Conservation (phyloP, 1,140 invertebrate species). For the Zaprionus ornatus region DNA sequence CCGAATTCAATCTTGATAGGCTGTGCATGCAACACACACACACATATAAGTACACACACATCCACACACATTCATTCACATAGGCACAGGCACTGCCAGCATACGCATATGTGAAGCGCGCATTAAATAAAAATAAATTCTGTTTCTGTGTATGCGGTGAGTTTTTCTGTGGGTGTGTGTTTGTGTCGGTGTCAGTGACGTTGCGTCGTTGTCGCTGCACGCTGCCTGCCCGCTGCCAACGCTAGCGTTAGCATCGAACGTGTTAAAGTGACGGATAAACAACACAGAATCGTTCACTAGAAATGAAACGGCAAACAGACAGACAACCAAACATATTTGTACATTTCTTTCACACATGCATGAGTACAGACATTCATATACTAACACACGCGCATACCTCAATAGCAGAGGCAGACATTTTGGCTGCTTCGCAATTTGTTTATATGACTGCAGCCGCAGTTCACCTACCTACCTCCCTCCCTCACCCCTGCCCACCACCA, state of each 20-base stretch:
- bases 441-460: conserved; percentile 60
- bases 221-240: conserved; percentile 22
- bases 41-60: background rate
- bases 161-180: conserved; percentile 22
- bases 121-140: conserved; percentile 76
- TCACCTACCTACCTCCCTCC: conserved; percentile 17
- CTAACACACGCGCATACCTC: conserved; percentile 36
- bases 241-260: conserved; percentile 62
- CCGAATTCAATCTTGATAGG: conserved; percentile 48
- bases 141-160: conserved; percentile 30
- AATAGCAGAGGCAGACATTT: conserved; percentile 73
- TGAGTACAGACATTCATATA: conserved; percentile 34
- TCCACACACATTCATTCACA: background rate
- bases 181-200: conserved; percentile 64
- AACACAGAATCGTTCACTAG: conserved; percentile 59
- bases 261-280: conserved; percentile 81
- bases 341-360: conserved; percentile 74
- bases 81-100: conserved; percentile 46
- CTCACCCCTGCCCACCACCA: conserved; percentile 2
- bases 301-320: conserved; percentile 62
- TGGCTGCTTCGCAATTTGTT: conserved; percentile 73
- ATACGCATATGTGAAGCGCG: conserved; percentile 29
- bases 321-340: conserved; percentile 67
- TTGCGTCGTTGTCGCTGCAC: conserved; percentile 36
- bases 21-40: conserved; percentile 38